Conservation (phyloP, 2,888 invertebrate genomes). For the Venustoraphidia nigricollis region DNA sequence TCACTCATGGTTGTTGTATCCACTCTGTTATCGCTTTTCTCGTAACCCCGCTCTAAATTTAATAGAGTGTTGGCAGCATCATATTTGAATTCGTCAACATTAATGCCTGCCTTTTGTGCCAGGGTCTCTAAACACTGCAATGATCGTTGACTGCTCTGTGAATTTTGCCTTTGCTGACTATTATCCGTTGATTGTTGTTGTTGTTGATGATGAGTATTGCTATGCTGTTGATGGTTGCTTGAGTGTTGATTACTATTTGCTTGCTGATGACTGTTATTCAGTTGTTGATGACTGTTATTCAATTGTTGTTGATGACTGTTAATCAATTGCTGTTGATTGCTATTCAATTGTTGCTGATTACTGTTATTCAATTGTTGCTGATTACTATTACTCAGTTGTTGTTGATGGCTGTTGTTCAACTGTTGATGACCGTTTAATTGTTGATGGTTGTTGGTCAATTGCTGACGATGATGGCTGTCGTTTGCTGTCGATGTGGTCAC, state of each 20-base stretch:
- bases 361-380: too few relatives aligned
- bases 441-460: too few relatives aligned
- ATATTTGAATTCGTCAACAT: conserved; percentile 55
- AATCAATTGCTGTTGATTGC: too few relatives aligned
- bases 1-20: conserved; percentile 23
- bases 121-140: conserved; percentile 56
- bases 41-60: conserved; percentile 41
- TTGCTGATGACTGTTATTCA: background rate
- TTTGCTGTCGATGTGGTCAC: conserved; percentile 14
- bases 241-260: conserved; percentile 12
- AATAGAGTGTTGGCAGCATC: conserved; percentile 48
- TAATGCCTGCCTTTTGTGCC: conserved; percentile 58
- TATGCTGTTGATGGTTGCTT: conserved; percentile 9
- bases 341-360: too few relatives aligned
- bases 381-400: too few relatives aligned
- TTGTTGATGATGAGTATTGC: conserved; percentile 9
- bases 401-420: too few relatives aligned
- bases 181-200: conserved; percentile 6
- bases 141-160: conserved; percentile 27
- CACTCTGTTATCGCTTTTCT: conserved; percentile 14
- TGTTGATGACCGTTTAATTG: too few relatives aligned
- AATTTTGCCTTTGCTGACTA: background rate
- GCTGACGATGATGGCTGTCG: background rate
- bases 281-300: too few relatives aligned
- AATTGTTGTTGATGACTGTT: too few relatives aligned